Evolutionary conservation across 2,113 vertebrate genomes (phyloP), one percentile per base, ranked within the genome.

Genomic region (Scomber colias): DNA sequence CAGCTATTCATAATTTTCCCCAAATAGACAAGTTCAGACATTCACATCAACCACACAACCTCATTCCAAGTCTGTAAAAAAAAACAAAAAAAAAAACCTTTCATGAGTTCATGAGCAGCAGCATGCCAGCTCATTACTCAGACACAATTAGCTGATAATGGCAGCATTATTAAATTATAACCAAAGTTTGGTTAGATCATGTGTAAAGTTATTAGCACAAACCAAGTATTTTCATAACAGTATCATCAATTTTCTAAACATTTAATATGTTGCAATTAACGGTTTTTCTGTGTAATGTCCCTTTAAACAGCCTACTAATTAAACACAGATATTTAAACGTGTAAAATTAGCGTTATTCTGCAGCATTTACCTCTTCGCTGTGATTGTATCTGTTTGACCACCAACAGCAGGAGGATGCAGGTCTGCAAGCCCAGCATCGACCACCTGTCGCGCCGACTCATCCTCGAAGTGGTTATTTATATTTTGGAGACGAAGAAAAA

Each of bases 1-100:
- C 63, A 79, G 63, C 51, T 78, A n/a, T 73, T 87, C 56, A 77
- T 57, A 12, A 72, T 48, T 60, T 60, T 72, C 76, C 46, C 31
- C 24, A 27, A 31, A 61, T 2, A 56, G 79, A 74, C 87, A 89
- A 87, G 86, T 67, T 67, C 79, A 87, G 84, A 65, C 88, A 90
- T 30, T 69, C 35, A 70, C 69, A 59, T 16, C 27, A 16, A 77
- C 63, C 83, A 35, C 63, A 56, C 65, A 75, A 46, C 21, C 73
- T 86, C 77, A 89, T 81, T 82, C 70, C 69, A 31, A 27, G 49
- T 51, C 46, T 14, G 45, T 30, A 65, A 27, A 65, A 55, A 50
- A 10, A 1, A 21, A 21, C 21, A 21, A 21, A 10, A 1, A 21
- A 21, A 1, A 21, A 21, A 21, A 21, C 21, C 21, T 21, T 21